Evolutionary conservation across 2,888 invertebrate genomes (phyloP), one percentile per base, ranked within the genome.

Genomic region (Congeria kusceri): DNA sequence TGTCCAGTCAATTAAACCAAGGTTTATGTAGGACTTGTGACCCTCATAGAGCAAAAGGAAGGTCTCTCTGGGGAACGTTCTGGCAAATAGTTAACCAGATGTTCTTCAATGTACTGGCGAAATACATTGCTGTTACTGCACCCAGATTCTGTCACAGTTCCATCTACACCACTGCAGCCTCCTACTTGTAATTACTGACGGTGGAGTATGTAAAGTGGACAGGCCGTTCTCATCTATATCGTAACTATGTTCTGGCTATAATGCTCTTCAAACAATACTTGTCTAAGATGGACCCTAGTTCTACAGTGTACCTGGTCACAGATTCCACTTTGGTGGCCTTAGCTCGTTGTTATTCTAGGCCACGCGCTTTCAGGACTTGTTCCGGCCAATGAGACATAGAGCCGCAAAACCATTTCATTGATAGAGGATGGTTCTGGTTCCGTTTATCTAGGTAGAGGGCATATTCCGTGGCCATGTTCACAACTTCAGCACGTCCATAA

Each of bases 1-100:
- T 4, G 85, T 80, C 85, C 78, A 85, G 3, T 76, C 72, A 56
- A 83, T 75, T 39, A 83, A 53, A 27, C 47, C 47, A 11, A 77
- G n/a, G 18, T 56, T 61, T 44, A 80, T 66, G 28, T 67, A 58
- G 25, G 44, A 58, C 23, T 58, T 59, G 39, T 68, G 68, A 0
- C 68, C 59, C 46, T 68, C 68, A 68, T 68, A 68, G 0, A 68
- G 28, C 7, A 68, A 15, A 18, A 68, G 68, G 7, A 68, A 20
- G 68, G 68, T 28, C 28, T 28, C 1, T 59, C 29, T 57, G 46
- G 20, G 20, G 47, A 59, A 20, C 59, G 25, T 49, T 44, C 76
- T 62, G n/a, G 75, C 5, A 68, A 49, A 47, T 68, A 68, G 23
- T 58, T 58, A 13, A 67, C 13, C 1, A 67, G 27, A 27, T 15